Conservation (phyloP, 2,888 invertebrate species). For the Tryphoninae sp. region DNA sequence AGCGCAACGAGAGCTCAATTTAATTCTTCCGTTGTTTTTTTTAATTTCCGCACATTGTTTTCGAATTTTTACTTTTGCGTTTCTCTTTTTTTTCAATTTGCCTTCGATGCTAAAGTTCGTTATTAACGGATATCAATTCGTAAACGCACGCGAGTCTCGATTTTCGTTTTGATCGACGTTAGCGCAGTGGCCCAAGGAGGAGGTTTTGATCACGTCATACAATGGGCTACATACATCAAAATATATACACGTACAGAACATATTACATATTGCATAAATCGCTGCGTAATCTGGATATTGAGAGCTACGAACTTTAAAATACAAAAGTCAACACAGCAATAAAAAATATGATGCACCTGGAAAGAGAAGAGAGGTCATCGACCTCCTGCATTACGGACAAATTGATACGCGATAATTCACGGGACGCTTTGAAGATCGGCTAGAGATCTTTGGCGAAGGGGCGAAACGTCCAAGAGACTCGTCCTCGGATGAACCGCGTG, state of each 20-base stretch:
- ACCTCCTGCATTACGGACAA: background rate
- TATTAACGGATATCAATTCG: background rate
- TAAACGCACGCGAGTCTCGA: slow-evolving; percentile 22
- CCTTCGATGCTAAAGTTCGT: background rate
- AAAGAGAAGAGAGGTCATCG: background rate
- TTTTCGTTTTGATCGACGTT: background rate
- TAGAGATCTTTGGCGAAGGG: slow-evolving; percentile 23
- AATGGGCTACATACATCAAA: slow-evolving; percentile 9
- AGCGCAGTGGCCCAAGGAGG: slow-evolving; percentile 57
- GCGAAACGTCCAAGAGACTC: slow-evolving; percentile 28
- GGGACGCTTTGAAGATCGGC: slow-evolving; percentile 3
- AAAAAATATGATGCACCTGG: background rate
- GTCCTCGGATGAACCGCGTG: slow-evolving; percentile 37
- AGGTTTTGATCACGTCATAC: slow-evolving; percentile 53
- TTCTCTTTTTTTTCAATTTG: slow-evolving; percentile 1
- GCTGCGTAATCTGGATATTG: slow-evolving; percentile 39
- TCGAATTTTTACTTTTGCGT: slow-evolving; percentile 1
- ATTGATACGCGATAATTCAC: background rate
- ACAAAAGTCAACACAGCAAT: background rate
- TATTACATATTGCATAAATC: background rate
- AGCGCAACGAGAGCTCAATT: slow-evolving; percentile 67
- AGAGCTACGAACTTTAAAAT: slow-evolving; percentile 16
- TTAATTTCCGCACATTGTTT: slow-evolving; percentile 20
- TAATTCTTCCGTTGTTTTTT: slow-evolving; percentile 28
- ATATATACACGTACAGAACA: background rate